Base-by-base conservation (phyloP, 2,888 invertebrate genomes). In the Alviniconcha strummeri region DNA sequence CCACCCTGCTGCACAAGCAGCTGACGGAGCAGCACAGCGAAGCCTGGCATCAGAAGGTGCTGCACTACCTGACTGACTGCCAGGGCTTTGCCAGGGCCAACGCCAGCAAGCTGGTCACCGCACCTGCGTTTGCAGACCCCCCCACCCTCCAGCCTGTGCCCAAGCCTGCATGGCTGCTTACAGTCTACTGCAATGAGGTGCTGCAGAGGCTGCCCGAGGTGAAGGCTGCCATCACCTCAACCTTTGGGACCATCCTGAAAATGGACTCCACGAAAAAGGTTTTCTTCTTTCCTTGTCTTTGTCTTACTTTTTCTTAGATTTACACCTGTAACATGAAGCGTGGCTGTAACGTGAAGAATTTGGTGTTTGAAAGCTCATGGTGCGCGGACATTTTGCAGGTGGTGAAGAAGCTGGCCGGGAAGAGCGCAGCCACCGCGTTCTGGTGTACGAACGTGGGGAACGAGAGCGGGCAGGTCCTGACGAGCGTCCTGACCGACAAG, bases 401-500 rank as follows among this genome's bases (percentile, higher is more conserved):
- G 0, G 15, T 17, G 19, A 56, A 57, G 57, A 76, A 56, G 9
- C 76, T 76, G 17, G 6, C n/a, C 6, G 84, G 84, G 11, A 15
- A n/a, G 2, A 54, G 67, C 7, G 80, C 71, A 1, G 57, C 77
- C 9, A 77, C 84, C 5, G 76, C 83, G 8, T 13, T 69, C 4
- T 84, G 83, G 76, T 13, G 56, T n/a, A 81, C 84, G 0, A 81
- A 17, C 67, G 71, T 84, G 9, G 84, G 81, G 19, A 81, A 84
- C 56, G 84, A 84, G 54, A 67, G 71, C 57, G 76, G 77, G 13
- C 55, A 81, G 36, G 77, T 84, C n/a, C 64, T 84, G 11, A 71
- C 55, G 17, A 80, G 83, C 19, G 89, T 90, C 15, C 67, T 90
- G 36, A 90, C 89, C 8, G 79, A 83, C 9, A 89, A 90, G 82